Percentiles rank a stretch among this genome's conserved stretches.
Conservation (phyloP, 2,797 vertebrate genomes). For the Pipistrellus pipistrellus region DNA sequence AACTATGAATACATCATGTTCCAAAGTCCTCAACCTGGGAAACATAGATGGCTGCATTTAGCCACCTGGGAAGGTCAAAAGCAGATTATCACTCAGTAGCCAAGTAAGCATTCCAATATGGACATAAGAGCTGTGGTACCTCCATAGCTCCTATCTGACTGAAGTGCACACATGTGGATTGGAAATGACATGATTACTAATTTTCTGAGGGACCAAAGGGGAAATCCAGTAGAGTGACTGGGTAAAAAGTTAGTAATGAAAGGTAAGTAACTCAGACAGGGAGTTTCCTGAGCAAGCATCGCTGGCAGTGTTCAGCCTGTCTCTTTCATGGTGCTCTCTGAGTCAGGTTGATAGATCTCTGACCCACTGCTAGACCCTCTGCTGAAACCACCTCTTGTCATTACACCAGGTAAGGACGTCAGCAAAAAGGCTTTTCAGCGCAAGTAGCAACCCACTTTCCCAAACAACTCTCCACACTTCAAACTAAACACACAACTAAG, state of each 20-base stretch:
- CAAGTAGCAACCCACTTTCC: conserved; percentile 57
- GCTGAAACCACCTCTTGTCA: background rate
- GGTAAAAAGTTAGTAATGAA: conserved; percentile 76
- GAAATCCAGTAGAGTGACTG: conserved; percentile 72
- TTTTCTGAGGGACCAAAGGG: conserved; percentile 73
- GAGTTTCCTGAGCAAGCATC: conserved; percentile 73
- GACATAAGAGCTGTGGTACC: background rate
- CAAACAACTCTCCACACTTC: conserved; percentile 66
- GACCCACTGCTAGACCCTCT: background rate
- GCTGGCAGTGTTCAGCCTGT: background rate
- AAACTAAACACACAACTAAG: conserved; percentile 59
- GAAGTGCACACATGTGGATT: conserved; percentile 45
- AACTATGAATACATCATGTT: background rate
- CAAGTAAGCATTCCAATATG: background rate
- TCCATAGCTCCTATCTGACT: conserved; percentile 56
- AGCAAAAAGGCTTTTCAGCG: conserved; percentile 22
- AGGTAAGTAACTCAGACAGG: conserved; percentile 80
- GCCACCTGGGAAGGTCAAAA: background rate
- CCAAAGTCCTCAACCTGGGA: background rate
- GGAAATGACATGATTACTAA: conserved; percentile 64
- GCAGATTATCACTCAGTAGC: background rate
- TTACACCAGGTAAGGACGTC: conserved; percentile 23
- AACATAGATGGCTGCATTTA: background rate
- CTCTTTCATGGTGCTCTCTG: background rate
- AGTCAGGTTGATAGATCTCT: background rate